Evolutionary conservation across 2,888 invertebrate genomes (phyloP).

Genomic region (Brachyopa scutellaris): DNA sequence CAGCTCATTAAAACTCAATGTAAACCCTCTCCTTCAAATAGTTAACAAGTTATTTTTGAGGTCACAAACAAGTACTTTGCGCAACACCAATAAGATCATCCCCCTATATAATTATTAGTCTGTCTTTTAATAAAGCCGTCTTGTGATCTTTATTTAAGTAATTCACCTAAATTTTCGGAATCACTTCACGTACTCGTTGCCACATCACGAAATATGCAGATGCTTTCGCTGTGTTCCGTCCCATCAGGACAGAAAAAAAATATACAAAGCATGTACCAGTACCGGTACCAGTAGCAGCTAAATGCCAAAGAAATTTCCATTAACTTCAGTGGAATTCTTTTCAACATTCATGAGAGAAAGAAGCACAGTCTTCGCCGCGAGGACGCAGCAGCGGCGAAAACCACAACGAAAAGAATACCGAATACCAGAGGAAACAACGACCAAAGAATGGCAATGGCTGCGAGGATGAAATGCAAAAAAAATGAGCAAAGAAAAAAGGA

Average conservation of each 20-base stretch:
- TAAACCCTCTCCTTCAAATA: not conserved
- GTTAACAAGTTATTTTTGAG: not conserved
- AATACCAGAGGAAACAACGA: slow-evolving; percentile 36
- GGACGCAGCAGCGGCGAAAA: not conserved
- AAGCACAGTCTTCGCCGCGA: not conserved
- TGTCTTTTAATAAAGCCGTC: slow-evolving; percentile 45
- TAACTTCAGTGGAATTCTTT: slow-evolving; percentile 68
- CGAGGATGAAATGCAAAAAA: not conserved
- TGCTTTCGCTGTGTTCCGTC: slow-evolving; percentile 1
- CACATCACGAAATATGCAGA: slow-evolving; percentile 54
- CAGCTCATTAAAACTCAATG: too few species aligned
- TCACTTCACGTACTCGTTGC: slow-evolving; percentile 56
- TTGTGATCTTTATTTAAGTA: slow-evolving; percentile 35
- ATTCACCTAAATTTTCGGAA: slow-evolving; percentile 44
- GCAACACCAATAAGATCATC: slow-evolving; percentile 4
- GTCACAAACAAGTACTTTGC: not conserved
- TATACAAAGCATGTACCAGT: slow-evolving; percentile 3
- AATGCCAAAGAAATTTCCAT: slow-evolving; percentile 72
- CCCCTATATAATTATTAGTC: slow-evolving; percentile 31
- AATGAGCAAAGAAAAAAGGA: slow-evolving; percentile 15
- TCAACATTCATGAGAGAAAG: slow-evolving; percentile 58
- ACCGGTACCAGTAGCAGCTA: too few species aligned
- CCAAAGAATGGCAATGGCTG: slow-evolving; percentile 37
- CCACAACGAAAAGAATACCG: slow-evolving; percentile 27
- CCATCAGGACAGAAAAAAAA: slow-evolving; percentile 1